Percentiles rank a stretch among this genome's conserved stretches.
phyloP scores from a whole-genome alignment of 2,797 vertebrate species.

The Oceanodroma leucorhoa region DNA sequence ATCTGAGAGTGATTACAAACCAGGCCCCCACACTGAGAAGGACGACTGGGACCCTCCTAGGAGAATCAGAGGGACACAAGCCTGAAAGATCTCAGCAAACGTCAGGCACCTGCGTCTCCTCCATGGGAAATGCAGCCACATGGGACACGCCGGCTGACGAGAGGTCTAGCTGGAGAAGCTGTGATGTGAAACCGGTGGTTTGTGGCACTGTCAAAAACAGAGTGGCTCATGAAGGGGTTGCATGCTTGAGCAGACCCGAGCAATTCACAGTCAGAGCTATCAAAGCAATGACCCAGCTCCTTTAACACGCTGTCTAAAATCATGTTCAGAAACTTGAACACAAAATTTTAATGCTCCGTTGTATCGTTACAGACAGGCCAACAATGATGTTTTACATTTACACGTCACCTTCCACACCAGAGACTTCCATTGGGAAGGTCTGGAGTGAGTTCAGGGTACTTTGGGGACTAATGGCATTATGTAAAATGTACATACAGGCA shows the following conservation, averaged over 20 bases:
- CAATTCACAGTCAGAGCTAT: constrained; percentile 61
- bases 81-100: neutral
- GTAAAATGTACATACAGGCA: neutral
- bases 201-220: neutral
- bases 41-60: neutral
- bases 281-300: constrained; percentile 48
- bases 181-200: neutral
- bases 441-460: neutral
- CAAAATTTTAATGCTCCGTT: neutral
- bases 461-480: neutral
- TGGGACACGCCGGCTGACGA: fast-evolving
- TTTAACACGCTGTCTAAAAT: constrained; percentile 39
- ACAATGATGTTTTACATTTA: neutral
- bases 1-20: neutral
- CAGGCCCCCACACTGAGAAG: neutral
- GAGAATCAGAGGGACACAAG: neutral
- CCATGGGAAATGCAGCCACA: fast-evolving
- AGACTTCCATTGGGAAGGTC: neutral
- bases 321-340: neutral
- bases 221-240: neutral
- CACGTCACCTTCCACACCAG: neutral
- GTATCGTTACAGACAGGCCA: neutral
- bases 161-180: neutral
- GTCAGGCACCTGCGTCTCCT: neutral
- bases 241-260: constrained; percentile 51